A percentile compares a stretch with the other conserved stretches of the same genome.
These are phyloP conservation scores for Epiblema foenella DNA, from an alignment of 2,888 invertebrate species.

Conservation along the genomic window DNA sequence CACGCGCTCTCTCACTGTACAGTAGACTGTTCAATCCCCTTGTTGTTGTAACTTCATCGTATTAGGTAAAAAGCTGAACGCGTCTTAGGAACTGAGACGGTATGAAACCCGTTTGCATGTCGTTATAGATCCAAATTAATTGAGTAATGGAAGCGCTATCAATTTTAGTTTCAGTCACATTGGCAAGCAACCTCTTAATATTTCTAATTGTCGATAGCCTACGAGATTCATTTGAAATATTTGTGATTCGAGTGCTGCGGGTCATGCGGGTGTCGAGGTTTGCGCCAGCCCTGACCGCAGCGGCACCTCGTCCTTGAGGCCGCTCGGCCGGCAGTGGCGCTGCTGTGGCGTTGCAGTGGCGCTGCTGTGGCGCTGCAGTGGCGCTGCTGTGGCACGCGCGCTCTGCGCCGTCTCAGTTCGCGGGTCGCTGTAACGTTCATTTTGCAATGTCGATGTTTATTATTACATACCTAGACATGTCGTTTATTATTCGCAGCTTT, in stretches of 20 bases:
- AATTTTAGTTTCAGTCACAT: background rate
- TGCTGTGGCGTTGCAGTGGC: conserved; percentile 4
- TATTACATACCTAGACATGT: conserved; percentile 49
- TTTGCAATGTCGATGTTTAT: conserved; percentile 53
- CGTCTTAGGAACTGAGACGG: conserved; percentile 7
- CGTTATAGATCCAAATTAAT: too few relatives aligned
- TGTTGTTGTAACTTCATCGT: conserved; percentile 53
- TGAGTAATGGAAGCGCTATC: too few relatives aligned
- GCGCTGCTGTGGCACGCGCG: background rate
- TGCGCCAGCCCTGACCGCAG: background rate
- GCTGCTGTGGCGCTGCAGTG: conserved; percentile 1
- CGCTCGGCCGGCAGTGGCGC: background rate
- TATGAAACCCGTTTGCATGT: background rate
- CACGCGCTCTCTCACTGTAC: conserved; percentile 20
- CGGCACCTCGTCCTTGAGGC: background rate
- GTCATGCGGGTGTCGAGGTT: background rate
- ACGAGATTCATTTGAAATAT: background rate
- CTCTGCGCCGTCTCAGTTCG: conserved; percentile 9
- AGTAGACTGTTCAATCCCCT: conserved; percentile 48
- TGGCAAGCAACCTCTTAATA: background rate
- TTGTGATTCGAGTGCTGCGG: background rate
- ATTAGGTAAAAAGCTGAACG: conserved; percentile 25
- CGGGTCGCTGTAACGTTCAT: conserved; percentile 15
- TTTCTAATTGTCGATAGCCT: background rate
- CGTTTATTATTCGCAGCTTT: conserved; percentile 60